These are phyloP conservation scores for Pollenia labialis DNA, from an alignment of 2,888 invertebrate species.

Conservation along the genomic window DNA sequence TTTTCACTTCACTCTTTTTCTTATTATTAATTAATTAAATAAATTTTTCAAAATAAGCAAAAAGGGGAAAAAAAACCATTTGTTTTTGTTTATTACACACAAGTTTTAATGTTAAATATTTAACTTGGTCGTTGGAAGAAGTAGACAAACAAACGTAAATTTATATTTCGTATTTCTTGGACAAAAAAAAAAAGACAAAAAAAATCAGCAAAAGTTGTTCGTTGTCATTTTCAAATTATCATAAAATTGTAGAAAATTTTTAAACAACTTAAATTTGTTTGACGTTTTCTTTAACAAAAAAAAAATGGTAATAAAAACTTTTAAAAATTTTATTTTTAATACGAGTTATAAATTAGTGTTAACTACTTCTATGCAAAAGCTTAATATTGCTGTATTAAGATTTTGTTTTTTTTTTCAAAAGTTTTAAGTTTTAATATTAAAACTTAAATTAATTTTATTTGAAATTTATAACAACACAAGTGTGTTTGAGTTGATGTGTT, in stretches of 20 bases:
- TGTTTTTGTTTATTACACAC: constrained; percentile 36
- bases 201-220: constrained; percentile 7
- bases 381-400: too few relatives aligned
- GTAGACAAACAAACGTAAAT: constrained; percentile 14
- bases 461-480: too few relatives aligned
- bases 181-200: neutral
- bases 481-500: too few relatives aligned
- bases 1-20: constrained; percentile 47
- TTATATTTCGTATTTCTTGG: neutral
- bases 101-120: constrained; percentile 31
- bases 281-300: neutral
- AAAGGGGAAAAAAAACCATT: neutral
- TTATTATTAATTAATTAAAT: constrained; percentile 74
- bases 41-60: constrained; percentile 15
- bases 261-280: constrained; percentile 26
- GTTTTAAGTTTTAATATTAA: too few relatives aligned
- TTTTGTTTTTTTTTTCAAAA: too few relatives aligned
- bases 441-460: too few relatives aligned
- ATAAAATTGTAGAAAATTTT: constrained; percentile 32
- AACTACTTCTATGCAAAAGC: neutral
- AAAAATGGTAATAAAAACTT: neutral
- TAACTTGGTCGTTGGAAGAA: constrained; percentile 1
- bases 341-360: neutral
- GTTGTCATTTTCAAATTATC: constrained; percentile 48
- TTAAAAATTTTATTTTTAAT: neutral